Evolutionary conservation across 2,888 invertebrate genomes (phyloP).

Genomic region (Tryphoninae sp.): DNA sequence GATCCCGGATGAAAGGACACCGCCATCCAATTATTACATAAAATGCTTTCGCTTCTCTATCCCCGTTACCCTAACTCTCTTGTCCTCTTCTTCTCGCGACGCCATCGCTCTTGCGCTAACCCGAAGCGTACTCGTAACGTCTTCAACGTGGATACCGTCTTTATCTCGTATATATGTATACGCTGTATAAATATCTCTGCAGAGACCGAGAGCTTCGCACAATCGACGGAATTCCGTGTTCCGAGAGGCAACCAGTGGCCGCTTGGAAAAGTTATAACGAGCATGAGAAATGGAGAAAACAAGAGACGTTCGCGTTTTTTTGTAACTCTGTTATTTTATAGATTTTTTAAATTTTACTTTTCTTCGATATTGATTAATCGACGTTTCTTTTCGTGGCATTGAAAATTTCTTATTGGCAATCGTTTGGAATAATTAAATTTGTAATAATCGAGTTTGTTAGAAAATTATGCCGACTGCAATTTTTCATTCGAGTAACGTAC

Average conservation of each 20-base stretch:
- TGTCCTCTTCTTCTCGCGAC: conserved; percentile 27
- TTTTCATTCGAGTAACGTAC: not conserved
- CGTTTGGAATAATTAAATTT: not conserved
- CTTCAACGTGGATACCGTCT: conserved; percentile 21
- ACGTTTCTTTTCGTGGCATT: not conserved
- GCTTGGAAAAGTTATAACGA: conserved; percentile 48
- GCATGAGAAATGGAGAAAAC: conserved; percentile 5
- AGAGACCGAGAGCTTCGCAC: not conserved
- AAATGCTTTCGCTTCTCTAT: conserved; percentile 74
- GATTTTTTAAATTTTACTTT: not conserved
- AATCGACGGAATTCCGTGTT: conserved; percentile 29
- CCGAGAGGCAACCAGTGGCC: conserved; percentile 57
- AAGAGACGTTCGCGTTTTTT: not conserved
- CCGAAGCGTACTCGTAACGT: conserved; percentile 15
- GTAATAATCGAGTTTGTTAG: not conserved
- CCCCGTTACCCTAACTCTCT: conserved; percentile 62
- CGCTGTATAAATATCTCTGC: not conserved
- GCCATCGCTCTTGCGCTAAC: conserved; percentile 23
- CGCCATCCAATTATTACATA: conserved; percentile 80
- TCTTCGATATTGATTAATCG: not conserved
- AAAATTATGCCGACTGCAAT: not conserved
- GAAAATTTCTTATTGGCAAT: not conserved
- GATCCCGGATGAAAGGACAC: conserved; percentile 77
- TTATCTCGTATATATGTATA: conserved; percentile 4
- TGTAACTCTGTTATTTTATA: not conserved